Conservation (phyloP, 2,797 vertebrate species). For the Lacerta bilineata region DNA sequence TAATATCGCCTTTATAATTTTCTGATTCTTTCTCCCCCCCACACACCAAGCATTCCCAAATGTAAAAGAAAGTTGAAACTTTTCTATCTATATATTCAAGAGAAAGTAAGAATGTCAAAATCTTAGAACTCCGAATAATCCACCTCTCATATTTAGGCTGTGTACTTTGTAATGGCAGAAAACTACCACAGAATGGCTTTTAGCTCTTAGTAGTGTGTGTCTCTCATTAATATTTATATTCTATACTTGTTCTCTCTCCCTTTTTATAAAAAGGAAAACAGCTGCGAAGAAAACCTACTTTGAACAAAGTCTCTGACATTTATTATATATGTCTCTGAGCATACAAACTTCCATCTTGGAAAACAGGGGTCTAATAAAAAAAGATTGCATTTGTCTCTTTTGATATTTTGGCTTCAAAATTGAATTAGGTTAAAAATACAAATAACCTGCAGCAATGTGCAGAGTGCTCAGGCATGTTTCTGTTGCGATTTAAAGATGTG, state of each 20-base stretch:
- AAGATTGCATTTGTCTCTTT: conserved; percentile 50
- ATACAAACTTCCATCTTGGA: conserved; percentile 38
- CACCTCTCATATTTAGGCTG: conserved; percentile 44
- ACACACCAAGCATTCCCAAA: conserved; percentile 6
- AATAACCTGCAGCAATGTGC: conserved; percentile 41
- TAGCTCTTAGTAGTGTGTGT: conserved; percentile 42
- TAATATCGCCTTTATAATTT: not conserved
- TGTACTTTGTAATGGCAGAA: conserved; percentile 40
- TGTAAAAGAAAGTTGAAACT: conserved; percentile 34
- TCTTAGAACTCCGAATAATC: conserved; percentile 31
- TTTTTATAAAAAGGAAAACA: conserved; percentile 51
- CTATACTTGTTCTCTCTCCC: conserved; percentile 43
- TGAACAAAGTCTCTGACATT: conserved; percentile 49
- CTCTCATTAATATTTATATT: conserved; percentile 70
- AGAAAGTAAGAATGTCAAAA: conserved; percentile 28
- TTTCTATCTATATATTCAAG: conserved; percentile 39
- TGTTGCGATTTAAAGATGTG: conserved; percentile 45
- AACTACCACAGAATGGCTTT: conserved; percentile 40
- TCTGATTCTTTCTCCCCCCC: conserved; percentile 38
- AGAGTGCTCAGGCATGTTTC: conserved; percentile 46
- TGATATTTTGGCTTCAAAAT: conserved; percentile 54
- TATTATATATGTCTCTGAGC: conserved; percentile 41
- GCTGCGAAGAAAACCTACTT: conserved; percentile 60
- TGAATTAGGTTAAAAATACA: conserved; percentile 65
- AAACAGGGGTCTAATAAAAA: conserved; percentile 51